A percentile compares a stretch with the other conserved stretches of the same genome.
phyloP scores from a whole-genome alignment of 2,888 invertebrate genomes.

The Agrotis puta region DNA sequence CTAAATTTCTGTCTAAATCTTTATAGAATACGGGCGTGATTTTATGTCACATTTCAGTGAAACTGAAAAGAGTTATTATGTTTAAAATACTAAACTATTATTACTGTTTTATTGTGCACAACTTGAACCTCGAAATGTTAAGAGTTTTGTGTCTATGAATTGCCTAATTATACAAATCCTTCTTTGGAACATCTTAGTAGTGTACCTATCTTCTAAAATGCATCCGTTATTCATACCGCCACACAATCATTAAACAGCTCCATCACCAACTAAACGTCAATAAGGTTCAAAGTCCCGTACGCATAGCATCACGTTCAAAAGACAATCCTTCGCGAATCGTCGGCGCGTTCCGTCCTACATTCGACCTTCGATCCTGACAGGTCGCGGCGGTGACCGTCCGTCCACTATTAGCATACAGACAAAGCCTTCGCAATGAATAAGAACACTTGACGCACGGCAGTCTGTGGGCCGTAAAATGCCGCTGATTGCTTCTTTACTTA shows the following conservation, averaged over 20 bases:
- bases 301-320: conserved; percentile 65
- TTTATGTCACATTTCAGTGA: background rate
- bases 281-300: conserved; percentile 68
- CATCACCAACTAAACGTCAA: conserved; percentile 23
- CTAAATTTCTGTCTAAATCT: background rate
- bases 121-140: background rate
- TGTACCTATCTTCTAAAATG: background rate
- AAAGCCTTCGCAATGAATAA: conserved; percentile 86
- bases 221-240: background rate
- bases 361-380: conserved; percentile 86
- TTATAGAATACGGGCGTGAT: background rate
- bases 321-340: conserved; percentile 67
- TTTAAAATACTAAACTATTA: background rate
- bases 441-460: conserved; percentile 85
- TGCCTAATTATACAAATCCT: background rate
- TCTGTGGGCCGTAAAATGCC: conserved; percentile 74
- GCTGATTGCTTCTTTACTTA: conserved; percentile 45
- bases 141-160: conserved; percentile 6
- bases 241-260: conserved; percentile 15
- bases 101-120: background rate
- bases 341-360: conserved; percentile 81
- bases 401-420: conserved; percentile 86
- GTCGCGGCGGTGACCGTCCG: conserved; percentile 86
- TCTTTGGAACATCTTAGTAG: background rate
- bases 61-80: background rate